Evolutionary conservation across 2,888 invertebrate species (phyloP), one percentile per base, ranked within the genome.

Genomic region (Crocallis elinguaria): DNA sequence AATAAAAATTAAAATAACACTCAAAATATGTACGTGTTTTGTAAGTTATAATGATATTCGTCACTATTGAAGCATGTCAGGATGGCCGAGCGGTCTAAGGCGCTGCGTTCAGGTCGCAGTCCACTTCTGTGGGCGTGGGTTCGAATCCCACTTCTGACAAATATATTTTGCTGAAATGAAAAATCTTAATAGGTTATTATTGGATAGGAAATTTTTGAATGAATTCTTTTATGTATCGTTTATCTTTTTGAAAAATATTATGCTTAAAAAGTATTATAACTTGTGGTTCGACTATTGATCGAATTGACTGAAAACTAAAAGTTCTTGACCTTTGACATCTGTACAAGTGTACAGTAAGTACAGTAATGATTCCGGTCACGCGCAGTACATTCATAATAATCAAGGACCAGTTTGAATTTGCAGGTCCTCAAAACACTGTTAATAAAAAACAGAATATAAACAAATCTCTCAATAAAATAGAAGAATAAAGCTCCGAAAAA

Each of bases 101-200:
- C 44, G 44, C 44, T 51, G 44, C 38, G 44, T 51, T 51, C 50
- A 51, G 50, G 50, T 51, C 38, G 50, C 44, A 51, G 50, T 51
- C 50, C 50, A 44, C 50, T 51, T 49, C 43, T 51, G 44, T 51
- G 44, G 50, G 44, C 50, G 45, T 51, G 45, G 51, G 51, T 51
- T 51, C 51, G 50, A 51, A 51, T 51, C 50, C 50, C 44, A 51
- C 51, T 51, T 51, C 51, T 51, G 44, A 51, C 50, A 51, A 16
- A 2, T 7, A 11, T 14, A 37, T 46, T 48, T 48, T 25, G 9
- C 9, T n/a, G 33, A n/a, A 21, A 1, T 12, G 11, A 21, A n/a
- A 9, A 25, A 25, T 2, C n/a, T 4, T 19, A 5, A 19, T 5
- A 4, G 3, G 5, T 19, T 19, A 4, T 5, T 19, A 5, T 19